phyloP scores from a whole-genome alignment of 2,797 vertebrate genomes.

The Amphiprion clarkii region DNA sequence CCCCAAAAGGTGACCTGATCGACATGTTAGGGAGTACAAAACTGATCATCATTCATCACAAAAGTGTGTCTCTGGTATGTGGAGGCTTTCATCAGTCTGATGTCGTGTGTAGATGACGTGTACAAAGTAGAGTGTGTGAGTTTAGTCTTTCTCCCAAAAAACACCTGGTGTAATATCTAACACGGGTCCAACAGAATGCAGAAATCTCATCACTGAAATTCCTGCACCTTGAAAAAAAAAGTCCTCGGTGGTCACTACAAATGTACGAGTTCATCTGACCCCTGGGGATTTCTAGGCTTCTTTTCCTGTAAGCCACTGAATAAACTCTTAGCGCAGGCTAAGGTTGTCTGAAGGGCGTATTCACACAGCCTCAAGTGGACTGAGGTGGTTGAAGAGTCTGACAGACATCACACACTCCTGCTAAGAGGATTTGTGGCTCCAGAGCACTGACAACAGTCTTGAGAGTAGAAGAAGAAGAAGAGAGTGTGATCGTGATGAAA shows the following conservation, averaged over 20 bases:
- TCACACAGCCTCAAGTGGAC: not conserved
- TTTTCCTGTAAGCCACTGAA: conserved; percentile 55
- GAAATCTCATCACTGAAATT: conserved; percentile 11
- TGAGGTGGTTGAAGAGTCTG: conserved; percentile 1
- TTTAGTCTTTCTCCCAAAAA: not conserved
- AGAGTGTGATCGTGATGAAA: not conserved
- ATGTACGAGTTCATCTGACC: conserved; percentile 21
- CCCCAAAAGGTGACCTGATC: not conserved
- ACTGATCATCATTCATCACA: not conserved
- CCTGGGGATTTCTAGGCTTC: conserved; percentile 33
- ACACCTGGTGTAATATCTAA: conserved; percentile 39
- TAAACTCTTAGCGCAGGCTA: conserved; percentile 26
- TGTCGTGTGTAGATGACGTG: conserved; percentile 25
- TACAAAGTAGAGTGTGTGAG: not conserved
- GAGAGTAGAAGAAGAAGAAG: not conserved
- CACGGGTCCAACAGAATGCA: conserved; percentile 40
- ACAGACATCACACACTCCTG: conserved; percentile 58
- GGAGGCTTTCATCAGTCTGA: conserved; percentile 13
- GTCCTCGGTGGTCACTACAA: not conserved
- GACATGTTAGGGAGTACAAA: not conserved
- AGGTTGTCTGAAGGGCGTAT: conserved; percentile 18
- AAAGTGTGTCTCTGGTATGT: conserved; percentile 18
- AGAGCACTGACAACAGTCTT: conserved; percentile 19
- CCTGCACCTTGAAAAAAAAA: conserved; percentile 7
- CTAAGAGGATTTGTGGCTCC: conserved; percentile 72